Base-by-base conservation (phyloP, 2,113 vertebrate genomes). In the Myodes glareolus region DNA sequence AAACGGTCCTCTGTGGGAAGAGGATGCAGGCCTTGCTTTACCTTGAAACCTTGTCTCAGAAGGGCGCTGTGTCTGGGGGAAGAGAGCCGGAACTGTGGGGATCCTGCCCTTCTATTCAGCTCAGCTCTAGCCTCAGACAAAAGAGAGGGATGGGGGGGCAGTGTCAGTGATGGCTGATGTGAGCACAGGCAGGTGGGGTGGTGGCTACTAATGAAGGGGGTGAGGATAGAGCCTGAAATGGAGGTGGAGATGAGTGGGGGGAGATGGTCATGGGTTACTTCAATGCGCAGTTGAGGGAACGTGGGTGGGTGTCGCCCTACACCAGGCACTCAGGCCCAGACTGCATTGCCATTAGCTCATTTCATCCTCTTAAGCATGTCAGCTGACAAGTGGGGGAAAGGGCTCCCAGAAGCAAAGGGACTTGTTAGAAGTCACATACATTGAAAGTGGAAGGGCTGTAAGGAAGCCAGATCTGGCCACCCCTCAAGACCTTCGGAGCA, bases 121-220 rank as follows among this genome's bases (percentile, higher is more conserved):
- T 89, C 91, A 65, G 45, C n/a, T 95, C 68, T 63, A 72, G 36
- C 47, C 29, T 94, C 65, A 94, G 10, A 55, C 75, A 42, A 94
- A n/a, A 93, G 7, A 55, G 63, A 75, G 23, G 65, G 27, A 88
- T 10, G 39, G 87, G 55, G 21, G 55, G 33, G 33, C 5, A 7
- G 36, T 72, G 70, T 72, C 45, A 39, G 21, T 90, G 88, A 52
- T 72, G 47, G 47, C 27, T n/a, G 45, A 67, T 42, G 42, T 86
- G 33, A 67, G 42, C 10, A 23, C 14, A 55, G 78, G 61, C 29
- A 75, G 39, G 91, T 0, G 0, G 23, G 10, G 78, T 80, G 39
- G 29, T 19, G 45, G 42, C 50, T 36, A 58, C 31, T 87, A 67
- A n/a, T 78, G n/a, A 61, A 39, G 4, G 29, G 19, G 5, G 7